Percentiles rank a stretch among this genome's conserved stretches.
Conservation (phyloP, 2,888 invertebrate species). For the Pharmacophagus antenor region DNA sequence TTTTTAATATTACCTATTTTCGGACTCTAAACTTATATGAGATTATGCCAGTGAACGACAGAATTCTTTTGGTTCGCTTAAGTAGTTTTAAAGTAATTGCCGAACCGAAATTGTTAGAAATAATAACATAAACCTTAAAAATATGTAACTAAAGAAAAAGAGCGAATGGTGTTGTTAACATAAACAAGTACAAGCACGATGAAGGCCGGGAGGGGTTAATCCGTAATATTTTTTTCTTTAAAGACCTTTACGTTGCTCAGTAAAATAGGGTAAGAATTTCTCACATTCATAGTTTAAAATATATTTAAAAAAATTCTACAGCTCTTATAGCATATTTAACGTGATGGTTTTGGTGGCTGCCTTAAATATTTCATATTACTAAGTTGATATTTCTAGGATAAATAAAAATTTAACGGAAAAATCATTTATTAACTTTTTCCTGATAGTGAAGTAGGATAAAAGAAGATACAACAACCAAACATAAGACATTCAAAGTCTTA, state of each 20-base stretch:
- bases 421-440: too few species aligned
- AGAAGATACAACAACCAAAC: too few species aligned
- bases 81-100: too few species aligned
- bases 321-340: background rate
- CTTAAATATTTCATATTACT: background rate
- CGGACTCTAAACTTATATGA: too few species aligned
- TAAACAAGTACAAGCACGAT: background rate
- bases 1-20: background rate
- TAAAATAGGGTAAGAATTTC: conserved; percentile 49
- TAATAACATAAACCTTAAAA: background rate
- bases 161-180: background rate
- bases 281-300: conserved; percentile 34
- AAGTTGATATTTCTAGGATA: background rate
- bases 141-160: background rate
- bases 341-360: background rate
- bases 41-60: too few species aligned
- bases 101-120: background rate
- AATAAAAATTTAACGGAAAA: too few species aligned
- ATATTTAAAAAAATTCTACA: conserved; percentile 1
- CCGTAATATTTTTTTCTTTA: conserved; percentile 65
- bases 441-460: too few species aligned
- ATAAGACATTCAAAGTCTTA: too few species aligned
- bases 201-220: conserved; percentile 40
- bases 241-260: conserved; percentile 43
- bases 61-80: too few species aligned